phyloP scores from a whole-genome alignment of 2,797 vertebrate species.

The Numenius phaeopus region DNA sequence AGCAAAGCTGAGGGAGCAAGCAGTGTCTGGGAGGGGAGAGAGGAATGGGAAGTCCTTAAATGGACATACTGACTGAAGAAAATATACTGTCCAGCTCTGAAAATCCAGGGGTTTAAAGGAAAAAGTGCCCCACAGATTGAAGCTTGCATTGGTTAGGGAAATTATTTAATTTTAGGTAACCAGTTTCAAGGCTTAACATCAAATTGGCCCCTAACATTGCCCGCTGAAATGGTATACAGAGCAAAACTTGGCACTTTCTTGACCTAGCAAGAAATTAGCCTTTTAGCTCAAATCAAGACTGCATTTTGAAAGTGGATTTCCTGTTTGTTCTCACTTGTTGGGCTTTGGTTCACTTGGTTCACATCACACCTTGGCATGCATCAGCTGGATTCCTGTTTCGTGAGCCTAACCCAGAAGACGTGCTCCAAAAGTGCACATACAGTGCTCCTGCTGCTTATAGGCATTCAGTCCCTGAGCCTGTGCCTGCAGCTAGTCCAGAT shows the following conservation, averaged over 20 bases:
- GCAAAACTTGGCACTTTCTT: background rate
- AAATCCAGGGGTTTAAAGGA: background rate
- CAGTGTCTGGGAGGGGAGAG: background rate
- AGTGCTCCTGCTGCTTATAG: background rate
- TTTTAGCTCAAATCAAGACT: background rate
- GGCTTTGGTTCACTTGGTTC: background rate
- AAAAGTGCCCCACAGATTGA: rapidly evolving
- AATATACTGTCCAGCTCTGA: background rate
- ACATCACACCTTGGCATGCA: background rate
- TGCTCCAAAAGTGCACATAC: background rate
- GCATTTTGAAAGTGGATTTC: background rate
- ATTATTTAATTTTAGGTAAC: background rate
- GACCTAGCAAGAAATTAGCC: background rate
- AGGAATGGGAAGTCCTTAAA: background rate
- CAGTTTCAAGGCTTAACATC: background rate
- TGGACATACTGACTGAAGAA: background rate
- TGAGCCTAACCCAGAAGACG: background rate
- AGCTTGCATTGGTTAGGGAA: background rate
- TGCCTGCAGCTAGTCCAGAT: background rate
- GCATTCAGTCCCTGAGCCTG: too few species aligned
- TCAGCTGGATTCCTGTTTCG: background rate
- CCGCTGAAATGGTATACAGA: background rate
- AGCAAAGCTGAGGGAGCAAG: background rate
- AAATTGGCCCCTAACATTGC: background rate
- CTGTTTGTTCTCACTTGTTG: background rate